Base-by-base conservation (phyloP, 2,113 vertebrate species). In the Leptobrachium leishanense region DNA sequence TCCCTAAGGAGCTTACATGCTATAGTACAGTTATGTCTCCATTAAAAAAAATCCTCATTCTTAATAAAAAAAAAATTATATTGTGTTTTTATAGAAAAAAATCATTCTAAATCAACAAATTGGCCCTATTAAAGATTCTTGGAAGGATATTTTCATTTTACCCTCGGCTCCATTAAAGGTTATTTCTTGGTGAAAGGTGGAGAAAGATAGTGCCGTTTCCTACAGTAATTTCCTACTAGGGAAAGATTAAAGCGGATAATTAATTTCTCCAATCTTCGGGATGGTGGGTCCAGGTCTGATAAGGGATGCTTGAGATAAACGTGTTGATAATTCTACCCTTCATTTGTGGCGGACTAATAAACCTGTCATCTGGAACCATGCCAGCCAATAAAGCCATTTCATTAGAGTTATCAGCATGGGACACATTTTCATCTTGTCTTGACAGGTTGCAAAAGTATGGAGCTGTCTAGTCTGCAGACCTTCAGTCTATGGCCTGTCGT, bases 251-350 rank as follows among this genome's bases (percentile, higher is more conserved):
- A 90, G 82, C 68, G 83, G 92, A 88, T 90, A 88, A 90, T 93
- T 92, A 92, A 92, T 91, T 93, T 91, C 91, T 91, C 74, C 81
- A 84, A 84, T 82, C 85, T 83, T 84, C 86, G 89, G 89, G 85
- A 90, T 91, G 88, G 50, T 68, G 50, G 41, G 85, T 89, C 86
- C 86, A 82, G 83, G 87, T 59, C 53, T 81, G 86, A 93, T 94
- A 93, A 92, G 88, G 75, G 40, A 82, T 85, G 87, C 86, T 87
- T 82, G 77, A 90, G 88, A 86, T 70, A 39, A 81, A 83, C 75
- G 9, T 9, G 63, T 74, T 75, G 88, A 84, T 86, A 84, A 84
- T 81, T 10, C 31, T 77, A 74, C 72, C 77, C 83, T 82, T 72
- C 57, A 12, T 77, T 81, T 81, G 77, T 85, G 76, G 68, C 86